These are phyloP conservation scores for Romanogobio albipinnatus DNA, from an alignment of 2,113 vertebrate species.

Conservation along the genomic window DNA sequence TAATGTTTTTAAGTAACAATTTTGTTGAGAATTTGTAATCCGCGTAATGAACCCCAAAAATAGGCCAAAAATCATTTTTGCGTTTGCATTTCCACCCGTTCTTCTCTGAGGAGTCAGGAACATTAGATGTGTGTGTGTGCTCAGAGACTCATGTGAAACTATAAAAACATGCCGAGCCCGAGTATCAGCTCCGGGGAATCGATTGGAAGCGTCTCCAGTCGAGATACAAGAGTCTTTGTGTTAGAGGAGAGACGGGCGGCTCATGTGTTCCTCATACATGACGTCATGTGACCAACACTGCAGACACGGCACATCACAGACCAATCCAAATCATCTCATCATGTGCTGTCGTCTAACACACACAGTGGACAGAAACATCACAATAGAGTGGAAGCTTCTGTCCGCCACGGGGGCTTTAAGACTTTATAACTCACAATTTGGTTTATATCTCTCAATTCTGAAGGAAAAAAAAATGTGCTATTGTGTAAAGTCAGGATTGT, in stretches of 20 bases:
- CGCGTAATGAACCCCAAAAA: too few relatives aligned
- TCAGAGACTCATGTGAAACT: background rate
- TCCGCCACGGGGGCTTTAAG: too few relatives aligned
- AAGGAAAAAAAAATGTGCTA: too few relatives aligned
- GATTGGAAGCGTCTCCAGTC: background rate
- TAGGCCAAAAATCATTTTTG: too few relatives aligned
- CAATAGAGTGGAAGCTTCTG: too few relatives aligned
- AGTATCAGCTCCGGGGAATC: background rate
- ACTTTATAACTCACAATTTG: too few relatives aligned
- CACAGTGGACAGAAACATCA: too few relatives aligned
- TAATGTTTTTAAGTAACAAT: background rate
- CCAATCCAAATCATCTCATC: background rate
- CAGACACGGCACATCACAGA: background rate
- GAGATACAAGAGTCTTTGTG: constrained; percentile 4
- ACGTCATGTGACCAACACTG: background rate
- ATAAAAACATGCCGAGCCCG: background rate
- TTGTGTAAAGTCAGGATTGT: too few relatives aligned
- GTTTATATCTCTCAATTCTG: too few relatives aligned
- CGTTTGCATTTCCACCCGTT: too few relatives aligned
- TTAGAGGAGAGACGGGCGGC: background rate
- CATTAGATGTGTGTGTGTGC: background rate
- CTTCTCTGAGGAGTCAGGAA: too few relatives aligned
- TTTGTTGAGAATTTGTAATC: background rate
- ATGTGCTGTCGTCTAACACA: too few relatives aligned
- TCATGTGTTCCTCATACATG: background rate